These are phyloP conservation scores for Xanthorhoe designata DNA, from an alignment of 2,888 invertebrate species.

Conservation along the genomic window DNA sequence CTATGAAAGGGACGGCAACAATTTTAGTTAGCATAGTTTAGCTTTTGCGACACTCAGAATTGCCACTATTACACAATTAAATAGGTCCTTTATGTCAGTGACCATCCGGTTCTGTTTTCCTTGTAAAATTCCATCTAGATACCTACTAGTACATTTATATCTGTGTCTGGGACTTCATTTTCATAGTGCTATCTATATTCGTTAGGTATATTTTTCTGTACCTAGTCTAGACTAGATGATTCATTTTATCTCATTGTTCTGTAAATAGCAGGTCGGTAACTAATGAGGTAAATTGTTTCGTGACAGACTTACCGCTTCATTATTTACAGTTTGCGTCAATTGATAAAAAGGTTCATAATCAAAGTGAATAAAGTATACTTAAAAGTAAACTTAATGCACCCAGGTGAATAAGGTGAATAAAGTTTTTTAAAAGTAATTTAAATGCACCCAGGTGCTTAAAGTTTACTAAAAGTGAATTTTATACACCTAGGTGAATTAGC, in stretches of 20 bases:
- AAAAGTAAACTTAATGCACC: too few species aligned
- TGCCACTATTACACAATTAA: background rate
- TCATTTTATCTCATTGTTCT: conserved; percentile 32
- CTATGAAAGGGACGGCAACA: too few species aligned
- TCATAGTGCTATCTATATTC: conserved; percentile 20
- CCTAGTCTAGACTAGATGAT: conserved; percentile 29
- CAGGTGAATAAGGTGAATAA: too few species aligned
- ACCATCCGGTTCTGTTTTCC: conserved; percentile 25
- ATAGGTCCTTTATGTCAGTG: background rate
- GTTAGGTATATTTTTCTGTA: conserved; percentile 30
- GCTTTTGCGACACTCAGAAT: too few species aligned
- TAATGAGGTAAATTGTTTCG: conserved; percentile 32
- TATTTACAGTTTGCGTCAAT: conserved; percentile 7
- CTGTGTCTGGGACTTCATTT: background rate
- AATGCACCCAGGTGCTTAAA: too few species aligned
- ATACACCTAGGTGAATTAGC: too few species aligned
- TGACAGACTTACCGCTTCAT: conserved; percentile 25
- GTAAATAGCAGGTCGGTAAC: conserved; percentile 21
- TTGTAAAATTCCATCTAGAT: conserved; percentile 17
- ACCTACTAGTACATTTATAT: background rate
- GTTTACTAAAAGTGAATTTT: too few species aligned
- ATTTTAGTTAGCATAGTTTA: too few species aligned
- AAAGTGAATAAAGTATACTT: too few species aligned
- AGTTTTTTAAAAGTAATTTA: too few species aligned
- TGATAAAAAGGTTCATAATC: too few species aligned